Base-by-base conservation (phyloP, 2,888 invertebrate genomes). In the Willowsia nigromaculata region DNA sequence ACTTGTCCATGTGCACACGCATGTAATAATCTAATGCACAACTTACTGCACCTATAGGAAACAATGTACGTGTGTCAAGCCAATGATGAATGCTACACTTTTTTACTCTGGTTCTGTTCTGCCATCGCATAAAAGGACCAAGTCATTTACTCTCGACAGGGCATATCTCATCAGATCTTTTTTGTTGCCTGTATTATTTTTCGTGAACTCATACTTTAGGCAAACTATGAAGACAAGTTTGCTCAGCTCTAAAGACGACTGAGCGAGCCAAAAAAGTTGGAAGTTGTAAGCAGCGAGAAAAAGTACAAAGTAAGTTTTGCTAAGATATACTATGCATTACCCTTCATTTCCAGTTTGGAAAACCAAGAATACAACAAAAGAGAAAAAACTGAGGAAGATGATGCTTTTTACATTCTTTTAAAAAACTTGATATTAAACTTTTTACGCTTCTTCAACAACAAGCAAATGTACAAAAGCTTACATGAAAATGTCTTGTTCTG, bases 161-260 rank as follows among this genome's bases (percentile, higher is more conserved):
- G 33, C 83, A 83, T 88, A 88, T 76, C 88, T 88, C 83, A 83
- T 88, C 83, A 88, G 83, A 82, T 83, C 88, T 68, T 53, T 68
- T 71, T 81, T 82, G 25, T 3, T 50, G 13, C 18, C 2, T 53
- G 18, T 18, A 18, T 59, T 76, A 15, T 53, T 59, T 47, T 3
- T 40, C 40, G 30, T 68, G 37, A 25, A 27, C 33, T 50, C 18
- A 15, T 53, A 53, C 53, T 37, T 1, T 33, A 27, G 47, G 9
- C 43, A 25, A 22, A 5, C 83, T 4, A 37, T 1, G 37, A 68
- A 68, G 37, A 68, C 33, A 37, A 68, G 25, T 37, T 68, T 68
- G 18, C n/a, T 22, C 7, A 7, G 15, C n/a, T 40, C n/a, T 15
- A 68, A 18, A 65, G 56, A 78, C n/a, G 37, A 25, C 27, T 37